These are phyloP conservation scores for Mythimna lalbum DNA, from an alignment of 2,888 invertebrate species.

Conservation along the genomic window DNA sequence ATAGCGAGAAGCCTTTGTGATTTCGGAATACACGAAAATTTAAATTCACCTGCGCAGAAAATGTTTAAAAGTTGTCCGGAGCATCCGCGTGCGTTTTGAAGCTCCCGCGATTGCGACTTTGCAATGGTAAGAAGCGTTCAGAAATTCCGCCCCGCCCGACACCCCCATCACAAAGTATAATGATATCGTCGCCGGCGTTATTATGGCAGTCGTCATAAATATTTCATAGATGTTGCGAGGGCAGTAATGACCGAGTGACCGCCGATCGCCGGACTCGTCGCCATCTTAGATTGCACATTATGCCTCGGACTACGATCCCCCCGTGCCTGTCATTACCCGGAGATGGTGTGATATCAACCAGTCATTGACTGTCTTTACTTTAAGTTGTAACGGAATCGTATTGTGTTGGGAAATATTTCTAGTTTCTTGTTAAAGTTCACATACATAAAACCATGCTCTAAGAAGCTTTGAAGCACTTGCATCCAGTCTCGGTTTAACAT, in stretches of 20 bases:
- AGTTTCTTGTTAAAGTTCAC: background rate
- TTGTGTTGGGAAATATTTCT: slow-evolving; percentile 17
- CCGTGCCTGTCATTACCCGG: slow-evolving; percentile 53
- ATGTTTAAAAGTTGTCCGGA: slow-evolving; percentile 68
- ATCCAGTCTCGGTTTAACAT: slow-evolving; percentile 13
- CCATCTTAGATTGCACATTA: slow-evolving; percentile 70
- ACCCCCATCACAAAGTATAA: slow-evolving; percentile 92
- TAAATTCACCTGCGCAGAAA: slow-evolving; percentile 80
- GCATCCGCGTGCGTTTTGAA: slow-evolving; percentile 74
- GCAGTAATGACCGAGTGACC: slow-evolving; percentile 90
- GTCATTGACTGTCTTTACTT: slow-evolving; percentile 50
- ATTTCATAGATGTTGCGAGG: slow-evolving; percentile 88
- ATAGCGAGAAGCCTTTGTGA: slow-evolving; percentile 68
- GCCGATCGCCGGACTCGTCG: slow-evolving; percentile 73
- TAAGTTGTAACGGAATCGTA: slow-evolving; percentile 26
- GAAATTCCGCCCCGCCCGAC: slow-evolving; percentile 90
- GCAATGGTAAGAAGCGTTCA: slow-evolving; percentile 90
- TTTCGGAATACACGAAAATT: slow-evolving; percentile 69
- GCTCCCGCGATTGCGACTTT: slow-evolving; percentile 84
- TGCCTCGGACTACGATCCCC: slow-evolving; percentile 56
- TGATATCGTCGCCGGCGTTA: slow-evolving; percentile 90
- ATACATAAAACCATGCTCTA: background rate
- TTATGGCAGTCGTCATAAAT: slow-evolving; percentile 90
- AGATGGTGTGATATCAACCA: slow-evolving; percentile 54
- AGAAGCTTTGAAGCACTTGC: slow-evolving; percentile 10